phyloP scores from a whole-genome alignment of 2,113 vertebrate genomes.

The Erinaceus europaeus region DNA sequence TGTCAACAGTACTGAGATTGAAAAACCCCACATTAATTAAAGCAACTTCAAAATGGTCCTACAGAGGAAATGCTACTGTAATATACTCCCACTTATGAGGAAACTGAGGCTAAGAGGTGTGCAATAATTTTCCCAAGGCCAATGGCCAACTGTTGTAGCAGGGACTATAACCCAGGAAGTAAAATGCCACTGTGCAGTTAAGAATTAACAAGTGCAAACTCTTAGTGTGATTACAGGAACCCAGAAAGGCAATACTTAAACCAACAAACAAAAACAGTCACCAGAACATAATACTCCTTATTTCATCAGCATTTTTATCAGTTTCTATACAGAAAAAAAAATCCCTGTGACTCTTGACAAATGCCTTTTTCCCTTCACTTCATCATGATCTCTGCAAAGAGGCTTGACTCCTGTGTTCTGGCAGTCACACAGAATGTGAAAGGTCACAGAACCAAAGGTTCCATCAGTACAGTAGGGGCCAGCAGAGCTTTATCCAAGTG shows the following conservation, averaged over 20 bases:
- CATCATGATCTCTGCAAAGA: background rate
- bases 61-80: background rate
- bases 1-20: background rate
- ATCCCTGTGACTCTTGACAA: background rate
- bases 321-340: background rate
- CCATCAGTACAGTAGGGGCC: no score
- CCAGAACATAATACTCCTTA: background rate
- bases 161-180: background rate
- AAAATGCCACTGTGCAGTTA: no score
- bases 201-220: background rate
- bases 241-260: conserved; percentile 25
- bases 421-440: no score
- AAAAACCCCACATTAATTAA: conserved; percentile 2
- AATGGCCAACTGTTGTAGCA: background rate
- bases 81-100: background rate
- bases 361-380: background rate
- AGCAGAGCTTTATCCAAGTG: no score
- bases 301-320: background rate
- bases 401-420: no score
- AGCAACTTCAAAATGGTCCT: background rate
- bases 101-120: background rate
- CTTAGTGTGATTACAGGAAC: background rate
- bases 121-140: background rate
- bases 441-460: no score
- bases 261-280: background rate